Base-by-base conservation (phyloP, 2,888 invertebrate genomes). In the Xylota sylvarum region DNA sequence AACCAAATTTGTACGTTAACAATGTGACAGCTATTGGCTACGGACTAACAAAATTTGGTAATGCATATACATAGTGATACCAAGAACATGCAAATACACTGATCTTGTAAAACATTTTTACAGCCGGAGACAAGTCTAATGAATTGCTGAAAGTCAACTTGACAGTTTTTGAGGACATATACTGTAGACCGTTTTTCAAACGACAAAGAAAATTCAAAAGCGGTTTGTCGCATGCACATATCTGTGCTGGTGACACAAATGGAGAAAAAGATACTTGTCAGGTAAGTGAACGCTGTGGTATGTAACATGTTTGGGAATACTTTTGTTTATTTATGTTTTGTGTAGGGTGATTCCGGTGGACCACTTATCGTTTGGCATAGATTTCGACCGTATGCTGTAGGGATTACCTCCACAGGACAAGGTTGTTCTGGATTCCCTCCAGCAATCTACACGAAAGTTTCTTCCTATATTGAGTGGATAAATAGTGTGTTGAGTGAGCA, bases 191-290 rank as follows among this genome's bases (percentile, higher is more conserved):
- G 5, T 69, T 62, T 10, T 52, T 52, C 5, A 30, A 69, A 27
- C n/a, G 69, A 5, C 50, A 78, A 17, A 35, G 58, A 7, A 78
- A 52, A 35, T 70, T 70, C 32, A 50, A 23, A 55, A 32, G 2
- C 0, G 90, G 90, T 1, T 82, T 90, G 23, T 67, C 88, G 7
- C 70, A 88, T 35, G 65, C 89, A n/a, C 90, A 90, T 83, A 17
- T 91, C 9, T 91, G 91, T 81, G 90, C 90, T 27, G 90, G 90
- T 4, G 88, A 89, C 69, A 65, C 88, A 0, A 17, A 70, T 4
- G 83, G 81, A 1, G 76, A 64, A 4, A 88, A 88, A 43, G 89
- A 89, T 64, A 89, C 89, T 0, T 89, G 89, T 65, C 83, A 87
- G 40, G 87, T 87, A 23, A 23, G 23, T 23, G 23, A 2, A 23